phyloP scores from a whole-genome alignment of 2,113 vertebrate genomes.

The Perca schrenkii region DNA sequence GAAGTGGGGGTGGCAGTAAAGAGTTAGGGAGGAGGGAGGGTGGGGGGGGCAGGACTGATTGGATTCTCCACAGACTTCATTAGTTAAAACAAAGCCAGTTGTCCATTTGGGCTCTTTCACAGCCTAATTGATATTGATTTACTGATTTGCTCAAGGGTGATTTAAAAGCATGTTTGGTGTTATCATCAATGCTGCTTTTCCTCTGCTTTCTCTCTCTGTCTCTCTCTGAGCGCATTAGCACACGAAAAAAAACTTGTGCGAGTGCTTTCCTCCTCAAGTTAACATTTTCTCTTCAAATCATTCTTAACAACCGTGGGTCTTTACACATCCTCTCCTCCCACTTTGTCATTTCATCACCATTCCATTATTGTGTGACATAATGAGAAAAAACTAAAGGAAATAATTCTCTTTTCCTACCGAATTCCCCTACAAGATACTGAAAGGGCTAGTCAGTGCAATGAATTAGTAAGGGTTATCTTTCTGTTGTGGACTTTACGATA shows the following conservation, averaged over 20 bases:
- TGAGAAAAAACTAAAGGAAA: conserved; percentile 50
- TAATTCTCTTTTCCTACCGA: conserved; percentile 61
- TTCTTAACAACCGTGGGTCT: conserved; percentile 10
- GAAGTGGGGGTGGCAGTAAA: conserved; percentile 24
- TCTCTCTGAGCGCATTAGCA: conserved; percentile 31
- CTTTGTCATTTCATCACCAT: conserved; percentile 38
- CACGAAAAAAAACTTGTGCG: no score
- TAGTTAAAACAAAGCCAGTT: conserved; percentile 85
- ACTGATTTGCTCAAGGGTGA: conserved; percentile 75
- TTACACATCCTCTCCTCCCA: conserved; percentile 12
- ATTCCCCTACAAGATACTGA: conserved; percentile 43
- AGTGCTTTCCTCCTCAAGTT: conserved; percentile 17
- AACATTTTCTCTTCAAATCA: conserved; percentile 28
- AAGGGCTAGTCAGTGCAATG: conserved; percentile 25
- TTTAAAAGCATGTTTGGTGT: conserved; percentile 79
- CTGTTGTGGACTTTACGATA: conserved; percentile 21
- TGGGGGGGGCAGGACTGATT: conserved; percentile 37
- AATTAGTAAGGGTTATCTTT: conserved; percentile 52
- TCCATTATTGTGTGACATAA: conserved; percentile 59
- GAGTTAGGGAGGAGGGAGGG: not conserved
- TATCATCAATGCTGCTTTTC: conserved; percentile 64
- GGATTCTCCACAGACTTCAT: conserved; percentile 82
- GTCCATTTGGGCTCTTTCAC: conserved; percentile 78
- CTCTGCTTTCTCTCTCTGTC: conserved; percentile 18
- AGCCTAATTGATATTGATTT: conserved; percentile 85